Base-by-base conservation (phyloP, 2,113 vertebrate genomes). In the Pseudorhombus dupliciocellatus region DNA sequence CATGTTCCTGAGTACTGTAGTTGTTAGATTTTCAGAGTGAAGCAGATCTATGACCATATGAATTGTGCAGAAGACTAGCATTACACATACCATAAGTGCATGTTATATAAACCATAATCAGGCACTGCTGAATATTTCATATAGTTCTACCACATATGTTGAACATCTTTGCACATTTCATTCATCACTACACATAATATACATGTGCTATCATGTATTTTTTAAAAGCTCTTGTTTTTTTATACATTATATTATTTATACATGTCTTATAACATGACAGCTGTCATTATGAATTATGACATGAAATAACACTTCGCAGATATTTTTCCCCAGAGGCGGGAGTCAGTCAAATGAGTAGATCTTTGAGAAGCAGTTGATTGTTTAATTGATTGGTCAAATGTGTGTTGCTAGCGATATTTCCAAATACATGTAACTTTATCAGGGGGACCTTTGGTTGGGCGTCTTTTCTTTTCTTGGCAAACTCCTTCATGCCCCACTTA, bases 401-500 rank as follows among this genome's bases (percentile, higher is more conserved):
- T 52, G 57, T 52, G 63, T 61, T 40, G 31, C 25, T 70, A 21
- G 8, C 57, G 53, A 58, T 59, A 63, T 74, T 71, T 53, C 22
- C 9, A 44, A 48, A 30, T 63, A 58, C 61, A 78, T 46, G 18
- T 42, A 65, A 12, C 54, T 70, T 76, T 52, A 72, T 53, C 44
- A 55, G 30, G 53, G 48, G 76, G 77, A 72, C 75, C 74, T 79
- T 70, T 78, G 52, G 68, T 59, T 67, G 25, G 30, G 52, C 15
- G 20, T 65, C 8, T 62, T 86, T 70, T 34, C 34, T 68, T 79
- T 86, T 65, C 70, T 77, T 63, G 37, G 61, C 40, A 73, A 80
- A 88, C 66, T 85, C 84, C 78, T 87, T 86, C 78, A 86, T 83
- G 86, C 71, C 70, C 73, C 81, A 86, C 85, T 85, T 88, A 81